Percentiles rank a stretch among this genome's conserved stretches.
These are phyloP conservation scores for Gila robusta DNA, from an alignment of 2,797 vertebrate species.

Conservation along the genomic window DNA sequence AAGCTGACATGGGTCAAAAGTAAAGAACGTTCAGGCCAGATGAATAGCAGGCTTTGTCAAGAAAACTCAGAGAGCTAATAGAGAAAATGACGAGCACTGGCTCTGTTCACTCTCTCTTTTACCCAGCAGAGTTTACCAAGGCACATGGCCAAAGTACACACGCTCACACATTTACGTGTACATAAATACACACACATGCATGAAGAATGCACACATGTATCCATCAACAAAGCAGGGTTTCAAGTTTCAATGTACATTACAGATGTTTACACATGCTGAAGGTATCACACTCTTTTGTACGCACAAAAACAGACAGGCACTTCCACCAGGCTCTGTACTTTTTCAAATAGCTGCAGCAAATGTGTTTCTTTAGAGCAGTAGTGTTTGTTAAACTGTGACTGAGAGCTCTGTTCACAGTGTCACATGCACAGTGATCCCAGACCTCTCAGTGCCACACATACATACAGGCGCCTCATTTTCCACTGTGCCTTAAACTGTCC, in stretches of 20 bases:
- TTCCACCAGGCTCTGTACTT: constrained; percentile 53
- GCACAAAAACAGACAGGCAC: constrained; percentile 17
- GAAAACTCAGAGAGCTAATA: constrained; percentile 72
- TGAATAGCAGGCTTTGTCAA: constrained; percentile 83
- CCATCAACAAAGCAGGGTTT: constrained; percentile 9
- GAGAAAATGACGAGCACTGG: constrained; percentile 78
- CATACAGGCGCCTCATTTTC: constrained; percentile 73
- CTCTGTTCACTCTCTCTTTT: constrained; percentile 61
- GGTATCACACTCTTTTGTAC: constrained; percentile 11
- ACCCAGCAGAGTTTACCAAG: constrained; percentile 73
- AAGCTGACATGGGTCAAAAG: constrained; percentile 75
- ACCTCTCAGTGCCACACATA: constrained; percentile 63
- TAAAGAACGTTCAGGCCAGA: constrained; percentile 65
- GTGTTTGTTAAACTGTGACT: constrained; percentile 70
- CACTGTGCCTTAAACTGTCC: constrained; percentile 58
- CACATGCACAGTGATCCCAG: constrained; percentile 64
- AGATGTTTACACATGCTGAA: background rate
- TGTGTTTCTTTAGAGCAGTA: constrained; percentile 64
- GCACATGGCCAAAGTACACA: constrained; percentile 76
- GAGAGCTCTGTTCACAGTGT: constrained; percentile 70
- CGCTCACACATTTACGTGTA: constrained; percentile 41
- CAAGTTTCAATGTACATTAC: constrained; percentile 15
- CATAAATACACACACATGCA: constrained; percentile 54
- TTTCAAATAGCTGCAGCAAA: constrained; percentile 61
- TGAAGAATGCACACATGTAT: constrained; percentile 51